Percentiles rank a stretch among this genome's conserved stretches.
These are phyloP conservation scores for Nycticorax nycticorax DNA, from an alignment of 2,113 vertebrate species.

Conservation along the genomic window DNA sequence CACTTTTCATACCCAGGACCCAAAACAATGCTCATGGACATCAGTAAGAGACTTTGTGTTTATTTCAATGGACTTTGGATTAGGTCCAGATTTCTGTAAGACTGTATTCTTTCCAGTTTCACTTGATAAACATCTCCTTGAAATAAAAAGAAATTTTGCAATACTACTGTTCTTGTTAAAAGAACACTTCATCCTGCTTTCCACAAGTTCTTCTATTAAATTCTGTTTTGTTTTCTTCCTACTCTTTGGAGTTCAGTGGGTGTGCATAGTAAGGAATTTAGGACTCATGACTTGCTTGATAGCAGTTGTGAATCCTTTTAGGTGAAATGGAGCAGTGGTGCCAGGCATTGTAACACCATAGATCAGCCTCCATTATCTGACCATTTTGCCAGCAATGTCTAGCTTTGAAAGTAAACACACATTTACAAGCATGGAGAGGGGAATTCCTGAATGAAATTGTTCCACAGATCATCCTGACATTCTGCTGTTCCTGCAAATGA, in stretches of 20 bases:
- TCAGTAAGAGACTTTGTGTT: not conserved
- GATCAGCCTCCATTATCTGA: not conserved
- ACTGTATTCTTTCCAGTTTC: not conserved
- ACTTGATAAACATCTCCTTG: not conserved
- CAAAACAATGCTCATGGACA: not conserved
- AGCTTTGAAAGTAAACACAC: not conserved
- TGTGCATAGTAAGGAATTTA: not conserved
- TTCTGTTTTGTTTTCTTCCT: not conserved
- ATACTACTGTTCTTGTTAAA: not conserved
- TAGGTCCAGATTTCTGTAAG: not conserved
- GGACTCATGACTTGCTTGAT: not conserved
- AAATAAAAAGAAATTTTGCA: not conserved
- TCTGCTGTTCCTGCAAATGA: not conserved
- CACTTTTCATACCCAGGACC: not conserved
- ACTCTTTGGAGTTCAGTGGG: not conserved
- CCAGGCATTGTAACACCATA: not conserved
- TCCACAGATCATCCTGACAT: not conserved
- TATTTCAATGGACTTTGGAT: not conserved
- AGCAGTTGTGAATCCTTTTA: not conserved
- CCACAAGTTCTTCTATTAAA: not conserved
- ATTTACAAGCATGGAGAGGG: not conserved
- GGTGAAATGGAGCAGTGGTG: not conserved
- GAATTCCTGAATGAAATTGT: not conserved
- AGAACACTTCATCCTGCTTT: not conserved
- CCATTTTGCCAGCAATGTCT: not conserved